Conservation (phyloP, 1,140 invertebrate genomes). For the Drosophila ogumai region DNA sequence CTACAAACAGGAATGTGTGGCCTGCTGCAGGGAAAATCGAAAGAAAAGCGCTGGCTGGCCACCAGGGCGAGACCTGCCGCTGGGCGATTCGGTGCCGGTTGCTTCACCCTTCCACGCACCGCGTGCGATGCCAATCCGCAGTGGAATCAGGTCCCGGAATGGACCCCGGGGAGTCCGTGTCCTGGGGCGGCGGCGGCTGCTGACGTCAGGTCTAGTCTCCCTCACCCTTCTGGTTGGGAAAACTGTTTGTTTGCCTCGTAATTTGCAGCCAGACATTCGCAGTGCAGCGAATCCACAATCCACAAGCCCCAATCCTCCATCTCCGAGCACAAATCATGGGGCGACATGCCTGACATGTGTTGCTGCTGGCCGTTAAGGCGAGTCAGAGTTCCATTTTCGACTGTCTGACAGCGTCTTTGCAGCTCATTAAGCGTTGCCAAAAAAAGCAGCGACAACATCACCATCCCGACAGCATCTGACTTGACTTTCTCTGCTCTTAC, state of each 20-base stretch:
- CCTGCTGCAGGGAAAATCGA: conserved; percentile 39
- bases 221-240: conserved; percentile 26
- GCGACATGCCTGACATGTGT: conserved; percentile 61
- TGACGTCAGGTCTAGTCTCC: conserved; percentile 62
- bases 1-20: conserved; percentile 16
- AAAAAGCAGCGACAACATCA: conserved; percentile 30
- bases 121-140: conserved; percentile 53
- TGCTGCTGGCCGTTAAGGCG: conserved; percentile 9
- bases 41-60: conserved; percentile 33
- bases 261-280: conserved; percentile 58
- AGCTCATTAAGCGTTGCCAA: conserved; percentile 70
- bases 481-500: conserved; percentile 47
- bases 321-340: conserved; percentile 58
- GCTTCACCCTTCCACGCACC: conserved; percentile 72
- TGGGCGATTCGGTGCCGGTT: conserved; percentile 51
- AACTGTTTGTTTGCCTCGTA: conserved; percentile 61
- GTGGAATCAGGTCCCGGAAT: conserved; percentile 59
- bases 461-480: conserved; percentile 49
- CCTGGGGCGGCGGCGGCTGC: conserved; percentile 56
- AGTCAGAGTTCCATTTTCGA: conserved; percentile 50
- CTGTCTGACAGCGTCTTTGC: conserved; percentile 59
- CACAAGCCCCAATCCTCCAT: conserved; percentile 25
- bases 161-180: conserved; percentile 67
- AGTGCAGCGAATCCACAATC: conserved; percentile 28
- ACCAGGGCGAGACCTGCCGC: conserved; percentile 61